Evolutionary conservation across 2,113 vertebrate genomes (phyloP).

Genomic region (Nycticryphes semicollaris): DNA sequence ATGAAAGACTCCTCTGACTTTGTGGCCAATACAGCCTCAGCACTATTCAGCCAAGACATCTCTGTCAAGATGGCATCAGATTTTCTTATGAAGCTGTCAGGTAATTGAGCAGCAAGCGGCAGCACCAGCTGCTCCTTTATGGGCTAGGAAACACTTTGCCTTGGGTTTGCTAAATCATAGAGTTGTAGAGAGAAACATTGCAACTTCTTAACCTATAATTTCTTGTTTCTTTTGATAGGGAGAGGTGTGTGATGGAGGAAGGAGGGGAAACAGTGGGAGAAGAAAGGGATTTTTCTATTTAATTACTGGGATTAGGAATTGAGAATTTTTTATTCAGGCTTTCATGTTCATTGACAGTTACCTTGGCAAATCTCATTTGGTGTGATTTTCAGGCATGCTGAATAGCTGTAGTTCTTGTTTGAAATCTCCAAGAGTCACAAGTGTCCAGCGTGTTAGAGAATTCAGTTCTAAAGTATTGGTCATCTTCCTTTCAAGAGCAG

Average conservation of each 20-base stretch:
- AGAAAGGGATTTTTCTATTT: neutral
- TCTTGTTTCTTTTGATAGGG: neutral
- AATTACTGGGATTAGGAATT: neutral
- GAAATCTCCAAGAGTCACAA: neutral
- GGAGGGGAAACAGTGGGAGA: neutral
- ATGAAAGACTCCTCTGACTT: conserved; percentile 87
- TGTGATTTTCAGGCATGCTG: neutral
- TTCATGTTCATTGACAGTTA: neutral
- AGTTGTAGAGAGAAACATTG: neutral
- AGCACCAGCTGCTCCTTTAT: neutral
- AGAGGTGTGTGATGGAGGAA: neutral
- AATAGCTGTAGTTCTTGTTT: neutral
- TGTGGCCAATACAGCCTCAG: conserved; percentile 83
- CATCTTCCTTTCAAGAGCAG: neutral
- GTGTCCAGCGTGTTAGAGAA: neutral
- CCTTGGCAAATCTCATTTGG: neutral
- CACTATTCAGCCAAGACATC: conserved; percentile 96
- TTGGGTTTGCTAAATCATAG: neutral
- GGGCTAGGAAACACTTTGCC: neutral
- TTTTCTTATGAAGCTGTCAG: conserved; percentile 98
- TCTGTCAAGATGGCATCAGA: conserved; percentile 97
- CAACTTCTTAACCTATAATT: neutral
- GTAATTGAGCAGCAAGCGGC: conserved; percentile 69
- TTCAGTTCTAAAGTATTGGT: neutral
- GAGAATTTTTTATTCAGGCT: neutral